These are phyloP conservation scores for Drosophila azteca DNA, from an alignment of 1,140 invertebrate species.

Conservation along the genomic window DNA sequence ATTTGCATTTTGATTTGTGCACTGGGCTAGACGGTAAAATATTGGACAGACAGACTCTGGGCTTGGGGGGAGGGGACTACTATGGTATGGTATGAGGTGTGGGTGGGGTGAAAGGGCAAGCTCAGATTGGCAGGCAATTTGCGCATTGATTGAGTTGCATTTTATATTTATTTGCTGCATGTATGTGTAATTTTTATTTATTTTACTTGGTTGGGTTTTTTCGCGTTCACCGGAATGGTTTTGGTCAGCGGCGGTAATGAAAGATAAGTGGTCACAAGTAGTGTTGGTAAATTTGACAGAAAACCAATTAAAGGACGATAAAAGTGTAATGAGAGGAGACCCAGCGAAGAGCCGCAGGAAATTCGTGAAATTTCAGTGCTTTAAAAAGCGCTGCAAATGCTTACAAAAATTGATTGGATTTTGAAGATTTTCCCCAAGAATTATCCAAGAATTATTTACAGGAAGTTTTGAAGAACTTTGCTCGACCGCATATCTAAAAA, in stretches of 20 bases:
- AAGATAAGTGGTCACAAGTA: conserved; percentile 37
- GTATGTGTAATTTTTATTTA: conserved; percentile 22
- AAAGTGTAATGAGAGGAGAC: background rate
- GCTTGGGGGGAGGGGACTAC: background rate
- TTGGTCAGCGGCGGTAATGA: conserved; percentile 34
- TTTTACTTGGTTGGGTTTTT: conserved; percentile 18
- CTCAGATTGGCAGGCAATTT: conserved; percentile 55
- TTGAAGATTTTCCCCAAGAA: too few species aligned
- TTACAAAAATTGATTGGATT: too few species aligned
- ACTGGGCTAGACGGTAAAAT: conserved; percentile 58
- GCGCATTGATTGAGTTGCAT: conserved; percentile 63
- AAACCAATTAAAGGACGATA: conserved; percentile 6
- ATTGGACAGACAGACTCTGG: conserved; percentile 24
- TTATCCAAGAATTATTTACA: too few species aligned
- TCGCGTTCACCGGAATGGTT: conserved; percentile 34
- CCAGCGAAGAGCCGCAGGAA: too few species aligned
- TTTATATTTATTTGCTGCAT: too few species aligned
- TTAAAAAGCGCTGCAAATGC: too few species aligned
- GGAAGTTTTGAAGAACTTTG: too few species aligned
- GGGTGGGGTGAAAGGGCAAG: background rate
- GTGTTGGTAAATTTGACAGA: conserved; percentile 13
- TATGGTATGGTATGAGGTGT: background rate
- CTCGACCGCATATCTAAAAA: too few species aligned
- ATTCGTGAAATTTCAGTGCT: too few species aligned
- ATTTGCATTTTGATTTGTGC: conserved; percentile 76